A percentile compares a stretch with the other conserved stretches of the same genome.
Conservation (phyloP, 2,113 vertebrate genomes). For the Australoheros scitulus region DNA sequence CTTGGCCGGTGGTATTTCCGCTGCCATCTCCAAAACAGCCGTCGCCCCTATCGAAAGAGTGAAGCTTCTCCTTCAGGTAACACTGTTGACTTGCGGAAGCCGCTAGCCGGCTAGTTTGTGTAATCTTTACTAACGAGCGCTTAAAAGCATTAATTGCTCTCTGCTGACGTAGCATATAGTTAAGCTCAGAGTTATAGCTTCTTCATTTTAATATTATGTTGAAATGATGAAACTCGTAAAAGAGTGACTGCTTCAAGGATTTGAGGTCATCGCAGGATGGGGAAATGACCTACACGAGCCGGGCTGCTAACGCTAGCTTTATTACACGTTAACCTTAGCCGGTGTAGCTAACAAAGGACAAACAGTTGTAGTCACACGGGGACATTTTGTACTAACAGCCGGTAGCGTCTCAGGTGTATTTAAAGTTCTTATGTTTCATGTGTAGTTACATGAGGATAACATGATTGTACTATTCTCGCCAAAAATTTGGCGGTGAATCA, state of each 20-base stretch:
- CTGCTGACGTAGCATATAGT: background rate
- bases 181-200: rapidly evolving
- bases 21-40: conserved; percentile 88
- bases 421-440: rapidly evolving
- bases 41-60: conserved; percentile 91
- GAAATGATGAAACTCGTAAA: background rate
- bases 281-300: conserved; percentile 73
- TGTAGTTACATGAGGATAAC: rapidly evolving
- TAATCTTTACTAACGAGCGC: background rate
- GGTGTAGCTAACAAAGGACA: conserved; percentile 77
- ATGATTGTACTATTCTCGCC: rapidly evolving
- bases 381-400: conserved; percentile 34
- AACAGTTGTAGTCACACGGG: conserved; percentile 26
- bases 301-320: conserved; percentile 56
- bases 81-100: conserved; percentile 31
- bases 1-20: conserved; percentile 86
- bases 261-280: conserved; percentile 57
- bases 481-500: background rate
- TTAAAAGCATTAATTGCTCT: background rate
- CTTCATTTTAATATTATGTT: rapidly evolving
- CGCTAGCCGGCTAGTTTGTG: conserved; percentile 46
- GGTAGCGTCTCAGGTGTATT: rapidly evolving
- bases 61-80: conserved; percentile 86
- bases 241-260: background rate
- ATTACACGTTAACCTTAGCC: conserved; percentile 70